Percentiles rank a stretch among this genome's conserved stretches.
Evolutionary conservation across 2,797 vertebrate genomes (phyloP).

Genomic region (Mico argentatus): DNA sequence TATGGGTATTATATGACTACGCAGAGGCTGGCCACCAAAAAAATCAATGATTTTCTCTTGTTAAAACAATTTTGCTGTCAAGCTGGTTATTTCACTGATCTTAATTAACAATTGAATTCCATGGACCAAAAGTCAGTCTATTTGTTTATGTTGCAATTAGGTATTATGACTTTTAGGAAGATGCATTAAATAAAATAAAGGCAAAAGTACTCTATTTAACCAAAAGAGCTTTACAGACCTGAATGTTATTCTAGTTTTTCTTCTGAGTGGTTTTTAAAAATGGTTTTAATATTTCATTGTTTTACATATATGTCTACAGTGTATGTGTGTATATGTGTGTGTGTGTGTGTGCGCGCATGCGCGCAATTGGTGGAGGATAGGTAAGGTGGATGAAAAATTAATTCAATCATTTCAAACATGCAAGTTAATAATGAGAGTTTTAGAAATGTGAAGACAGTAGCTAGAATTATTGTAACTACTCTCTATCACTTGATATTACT

Average conservation of each 20-base stretch:
- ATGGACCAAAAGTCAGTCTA: neutral
- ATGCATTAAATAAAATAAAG: slow-evolving; percentile 9
- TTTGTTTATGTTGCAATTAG: slow-evolving; percentile 21
- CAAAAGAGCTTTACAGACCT: neutral
- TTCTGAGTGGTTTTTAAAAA: neutral
- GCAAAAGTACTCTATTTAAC: neutral
- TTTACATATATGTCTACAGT: neutral
- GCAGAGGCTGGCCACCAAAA: slow-evolving; percentile 6
- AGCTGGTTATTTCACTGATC: slow-evolving; percentile 40
- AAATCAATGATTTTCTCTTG: slow-evolving; percentile 60
- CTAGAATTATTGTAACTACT: neutral
- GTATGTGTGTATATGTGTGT: neutral
- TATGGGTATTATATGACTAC: slow-evolving; percentile 36
- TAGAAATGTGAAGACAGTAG: neutral
- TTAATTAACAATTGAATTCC: slow-evolving; percentile 66
- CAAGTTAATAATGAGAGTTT: neutral
- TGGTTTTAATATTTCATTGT: neutral
- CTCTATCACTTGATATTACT: neutral
- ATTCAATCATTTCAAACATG: neutral
- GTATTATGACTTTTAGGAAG: slow-evolving; percentile 10
- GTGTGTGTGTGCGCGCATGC: neutral
- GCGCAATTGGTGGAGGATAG: neutral
- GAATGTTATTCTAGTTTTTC: neutral
- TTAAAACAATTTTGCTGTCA: slow-evolving; percentile 63
- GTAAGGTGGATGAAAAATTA: neutral